Evolutionary conservation across 1,140 invertebrate species (phyloP), one percentile per base, ranked within the genome.

Genomic region (Gryllus bimaculatus): DNA sequence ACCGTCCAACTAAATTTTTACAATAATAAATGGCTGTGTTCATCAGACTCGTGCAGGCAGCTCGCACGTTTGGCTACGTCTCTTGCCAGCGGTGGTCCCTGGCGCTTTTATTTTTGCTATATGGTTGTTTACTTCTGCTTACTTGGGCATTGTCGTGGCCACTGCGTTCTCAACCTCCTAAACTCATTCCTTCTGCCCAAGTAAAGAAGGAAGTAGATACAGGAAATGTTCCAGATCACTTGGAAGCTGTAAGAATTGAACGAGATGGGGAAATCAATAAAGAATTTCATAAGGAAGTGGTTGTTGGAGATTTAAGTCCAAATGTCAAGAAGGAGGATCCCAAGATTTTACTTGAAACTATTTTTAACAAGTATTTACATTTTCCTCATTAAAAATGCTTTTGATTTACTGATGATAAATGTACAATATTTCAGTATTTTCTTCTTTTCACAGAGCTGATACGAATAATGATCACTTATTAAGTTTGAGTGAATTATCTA

Each of bases 401-500:
- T 48, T 39, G 76, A 54, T 20, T 26, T 78, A 15, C 20, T 78
- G 15, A 6, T 8, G 8, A 47, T 48, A n/a, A 74, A 48, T 15
- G 54, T 18, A 12, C 18, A 47, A 47, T 18, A 13, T 47, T 48
- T 8, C 47, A 18, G n/a, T 21, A 7, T 26, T 76, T 47, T 47
- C 15, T 47, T 18, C 12, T 74, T 20, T 83, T 87, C 86, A 48
- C 83, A 93, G 92, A 80, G 93, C 92, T 20, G 93, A 95, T 85
- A 84, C 83, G 5, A 89, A 93, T 84, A 85, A 86, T 26, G 90
- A 94, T 84, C 85, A 85, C 0, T 85, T 89, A 54, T 81, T 95
- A 73, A 90, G 89, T 80, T 87, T 90, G 1, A 88, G 89, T 26
- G 93, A 95, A 85, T 81, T 95, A 78, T 88, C 91, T 1, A 86